phyloP scores from a whole-genome alignment of 2,797 vertebrate species.

The Merluccius polli region DNA sequence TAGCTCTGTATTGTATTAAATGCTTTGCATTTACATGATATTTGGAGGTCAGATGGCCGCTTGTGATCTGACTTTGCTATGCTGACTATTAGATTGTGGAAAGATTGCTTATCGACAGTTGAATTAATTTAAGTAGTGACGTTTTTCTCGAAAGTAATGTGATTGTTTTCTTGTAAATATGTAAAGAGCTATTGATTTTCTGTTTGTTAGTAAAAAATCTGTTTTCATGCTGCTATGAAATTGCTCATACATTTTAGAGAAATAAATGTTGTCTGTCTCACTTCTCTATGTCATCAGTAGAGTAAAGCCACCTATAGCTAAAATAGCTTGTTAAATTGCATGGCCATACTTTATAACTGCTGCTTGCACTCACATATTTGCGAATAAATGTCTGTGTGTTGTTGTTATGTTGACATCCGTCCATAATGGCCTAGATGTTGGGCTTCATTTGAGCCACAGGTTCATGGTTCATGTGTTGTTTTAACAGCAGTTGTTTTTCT shows the following conservation, averaged over 20 bases:
- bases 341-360: background rate
- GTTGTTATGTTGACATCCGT: background rate
- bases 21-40: conserved; percentile 25
- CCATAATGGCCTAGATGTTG: background rate
- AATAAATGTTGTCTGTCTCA: background rate
- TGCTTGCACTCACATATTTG: background rate
- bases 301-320: background rate
- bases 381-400: background rate
- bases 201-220: background rate
- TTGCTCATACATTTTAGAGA: background rate
- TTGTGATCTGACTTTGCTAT: conserved; percentile 39
- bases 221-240: background rate
- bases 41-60: conserved; percentile 23
- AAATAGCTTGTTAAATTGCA: background rate
- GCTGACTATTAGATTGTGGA: conserved; percentile 26
- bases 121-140: background rate
- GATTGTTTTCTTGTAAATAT: conserved; percentile 52
- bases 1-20: conserved; percentile 9
- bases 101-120: background rate
- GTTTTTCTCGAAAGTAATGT: conserved; percentile 41
- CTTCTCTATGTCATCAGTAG: background rate
- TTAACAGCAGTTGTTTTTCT: background rate
- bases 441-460: background rate
- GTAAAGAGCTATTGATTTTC: conserved; percentile 28
- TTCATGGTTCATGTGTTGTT: background rate